These are phyloP conservation scores for Onychostoma macrolepis DNA, from an alignment of 2,113 vertebrate species.

Conservation along the genomic window DNA sequence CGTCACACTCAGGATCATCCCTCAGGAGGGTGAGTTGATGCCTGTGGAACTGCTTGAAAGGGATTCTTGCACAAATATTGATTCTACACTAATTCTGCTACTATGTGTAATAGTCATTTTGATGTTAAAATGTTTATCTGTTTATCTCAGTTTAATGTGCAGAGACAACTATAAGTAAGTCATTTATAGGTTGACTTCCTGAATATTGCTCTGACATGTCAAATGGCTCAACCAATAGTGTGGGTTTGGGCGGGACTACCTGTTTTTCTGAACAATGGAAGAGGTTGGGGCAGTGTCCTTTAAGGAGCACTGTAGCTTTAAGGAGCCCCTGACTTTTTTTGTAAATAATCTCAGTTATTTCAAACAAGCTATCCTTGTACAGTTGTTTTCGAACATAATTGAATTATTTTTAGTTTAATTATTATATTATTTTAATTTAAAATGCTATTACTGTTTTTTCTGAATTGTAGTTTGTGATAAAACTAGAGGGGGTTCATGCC, in stretches of 20 bases:
- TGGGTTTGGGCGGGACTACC: not conserved
- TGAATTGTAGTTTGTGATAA: not conserved
- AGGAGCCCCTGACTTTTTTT: too few species aligned
- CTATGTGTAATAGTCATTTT: not conserved
- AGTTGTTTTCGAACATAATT: not conserved
- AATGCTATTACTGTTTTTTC: not conserved
- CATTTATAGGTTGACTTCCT: not conserved
- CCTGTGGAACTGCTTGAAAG: not conserved
- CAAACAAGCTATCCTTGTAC: not conserved
- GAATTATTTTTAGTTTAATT: not conserved
- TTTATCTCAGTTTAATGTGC: too few species aligned
- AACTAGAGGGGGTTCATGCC: not conserved
- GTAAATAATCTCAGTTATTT: not conserved
- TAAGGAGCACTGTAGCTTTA: not conserved
- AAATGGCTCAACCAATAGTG: not conserved
- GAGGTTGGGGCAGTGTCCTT: not conserved
- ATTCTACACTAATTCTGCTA: not conserved
- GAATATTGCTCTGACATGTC: not conserved
- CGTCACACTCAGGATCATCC: slow-evolving; percentile 94
- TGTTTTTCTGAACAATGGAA: not conserved
- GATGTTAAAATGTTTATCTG: too few species aligned
- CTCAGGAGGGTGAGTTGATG: slow-evolving; percentile 91
- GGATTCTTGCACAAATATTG: not conserved
- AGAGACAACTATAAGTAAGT: not conserved
- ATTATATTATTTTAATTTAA: too few species aligned